phyloP scores from a whole-genome alignment of 2,113 vertebrate genomes.

The Halichoerus grypus region DNA sequence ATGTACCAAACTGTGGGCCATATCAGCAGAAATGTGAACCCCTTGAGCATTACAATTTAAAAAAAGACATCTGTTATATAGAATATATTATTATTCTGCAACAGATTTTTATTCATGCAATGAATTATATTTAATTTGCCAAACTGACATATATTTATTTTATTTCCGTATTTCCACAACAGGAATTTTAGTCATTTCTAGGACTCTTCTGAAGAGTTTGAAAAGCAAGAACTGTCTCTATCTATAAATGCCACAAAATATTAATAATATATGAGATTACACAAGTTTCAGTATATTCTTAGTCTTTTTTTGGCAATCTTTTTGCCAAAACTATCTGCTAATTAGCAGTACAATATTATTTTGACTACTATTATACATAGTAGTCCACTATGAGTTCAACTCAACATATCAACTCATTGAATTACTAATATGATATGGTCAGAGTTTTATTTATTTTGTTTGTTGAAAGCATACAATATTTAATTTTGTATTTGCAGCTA shows the following conservation, averaged over 20 bases:
- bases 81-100: not conserved
- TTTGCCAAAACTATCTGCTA: not conserved
- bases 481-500: not conserved
- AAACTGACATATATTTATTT: not conserved
- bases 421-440: not conserved
- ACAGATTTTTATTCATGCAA: not conserved
- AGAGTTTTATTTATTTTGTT: slow-evolving; percentile 15
- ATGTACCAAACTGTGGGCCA: not conserved
- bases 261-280: not conserved
- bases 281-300: not conserved
- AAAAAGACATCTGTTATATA: not conserved
- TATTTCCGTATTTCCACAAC: not conserved
- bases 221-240: not conserved
- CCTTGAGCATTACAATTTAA: not conserved
- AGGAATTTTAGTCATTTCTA: not conserved
- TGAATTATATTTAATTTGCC: not conserved
- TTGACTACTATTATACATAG: not conserved
- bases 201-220: not conserved
- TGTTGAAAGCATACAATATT: not conserved
- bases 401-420: not conserved
- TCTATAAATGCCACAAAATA: not conserved
- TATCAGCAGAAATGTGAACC: not conserved
- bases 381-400: not conserved
- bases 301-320: not conserved
- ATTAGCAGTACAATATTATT: not conserved